Percentiles rank a stretch among this genome's conserved stretches.
Evolutionary conservation across 2,888 invertebrate genomes (phyloP).

Genomic region (Hoplodrina ambigua): DNA sequence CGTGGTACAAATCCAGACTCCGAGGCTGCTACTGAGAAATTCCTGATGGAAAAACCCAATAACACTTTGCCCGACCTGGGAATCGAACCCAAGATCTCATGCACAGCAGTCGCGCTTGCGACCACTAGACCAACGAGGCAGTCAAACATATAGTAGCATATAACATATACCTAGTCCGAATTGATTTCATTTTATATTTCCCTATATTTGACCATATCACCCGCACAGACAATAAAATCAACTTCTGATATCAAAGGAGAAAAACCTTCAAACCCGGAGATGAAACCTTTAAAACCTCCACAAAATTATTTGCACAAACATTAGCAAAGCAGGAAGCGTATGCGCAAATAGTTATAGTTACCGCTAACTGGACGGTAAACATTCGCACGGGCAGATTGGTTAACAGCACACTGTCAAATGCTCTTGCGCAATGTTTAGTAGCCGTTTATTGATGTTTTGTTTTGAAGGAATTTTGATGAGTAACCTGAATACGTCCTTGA

Average conservation of each 20-base stretch:
- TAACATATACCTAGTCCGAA: too few relatives aligned
- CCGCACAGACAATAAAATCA: background rate
- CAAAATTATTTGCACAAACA: conserved; percentile 10
- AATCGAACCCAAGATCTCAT: too few relatives aligned
- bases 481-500: conserved; percentile 27
- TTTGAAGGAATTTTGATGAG: conserved; percentile 7
- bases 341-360: conserved; percentile 5
- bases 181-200: too few relatives aligned
- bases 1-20: too few relatives aligned
- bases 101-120: too few relatives aligned
- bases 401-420: conserved; percentile 42
- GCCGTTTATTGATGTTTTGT: conserved; percentile 6
- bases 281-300: background rate
- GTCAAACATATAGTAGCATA: too few relatives aligned
- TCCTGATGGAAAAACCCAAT: too few relatives aligned
- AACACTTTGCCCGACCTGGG: too few relatives aligned
- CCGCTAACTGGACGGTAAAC: conserved; percentile 34
- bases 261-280: background rate
- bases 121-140: too few relatives aligned
- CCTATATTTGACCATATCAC: too few relatives aligned
- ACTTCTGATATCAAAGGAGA: background rate
- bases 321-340: conserved; percentile 30
- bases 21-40: too few relatives aligned
- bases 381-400: conserved; percentile 24
- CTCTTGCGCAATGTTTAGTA: conserved; percentile 18